Percentiles rank a stretch among this genome's conserved stretches.
Evolutionary conservation across 2,888 invertebrate genomes (phyloP).

Genomic region (Arrhopalites spinosus): DNA sequence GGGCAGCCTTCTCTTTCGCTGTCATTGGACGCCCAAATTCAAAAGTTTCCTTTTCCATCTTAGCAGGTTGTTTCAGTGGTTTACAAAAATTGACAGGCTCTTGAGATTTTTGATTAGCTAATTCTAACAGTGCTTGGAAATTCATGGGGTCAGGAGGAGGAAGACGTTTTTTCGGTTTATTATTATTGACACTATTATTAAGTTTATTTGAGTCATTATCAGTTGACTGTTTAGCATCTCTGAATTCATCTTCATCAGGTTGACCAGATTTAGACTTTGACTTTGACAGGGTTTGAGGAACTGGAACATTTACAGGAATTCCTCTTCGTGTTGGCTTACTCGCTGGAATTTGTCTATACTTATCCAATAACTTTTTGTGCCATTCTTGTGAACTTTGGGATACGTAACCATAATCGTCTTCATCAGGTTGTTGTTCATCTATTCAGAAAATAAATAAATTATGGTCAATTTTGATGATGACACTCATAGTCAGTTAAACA

Average conservation of each 20-base stretch:
- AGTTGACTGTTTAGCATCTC: background rate
- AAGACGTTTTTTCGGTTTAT: slow-evolving; percentile 56
- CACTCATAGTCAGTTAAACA: background rate
- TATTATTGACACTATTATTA: slow-evolving; percentile 19
- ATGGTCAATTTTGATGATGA: background rate
- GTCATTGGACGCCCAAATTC: slow-evolving; percentile 75
- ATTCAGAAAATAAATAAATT: slow-evolving; percentile 3
- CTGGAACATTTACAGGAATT: slow-evolving; percentile 42
- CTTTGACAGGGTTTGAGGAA: slow-evolving; percentile 26
- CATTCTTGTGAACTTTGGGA: slow-evolving; percentile 80
- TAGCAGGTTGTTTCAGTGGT: slow-evolving; percentile 1
- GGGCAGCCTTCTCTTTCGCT: slow-evolving; percentile 76
- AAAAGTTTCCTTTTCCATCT: slow-evolving; percentile 49
- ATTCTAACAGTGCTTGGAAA: slow-evolving; percentile 75
- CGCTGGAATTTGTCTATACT: slow-evolving; percentile 72
- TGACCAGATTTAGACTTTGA: slow-evolving; percentile 1
- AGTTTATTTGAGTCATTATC: slow-evolving; percentile 24
- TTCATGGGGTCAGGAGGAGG: slow-evolving; percentile 75
- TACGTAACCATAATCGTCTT: slow-evolving; percentile 89
- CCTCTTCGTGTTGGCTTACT: slow-evolving; percentile 58
- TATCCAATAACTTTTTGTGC: slow-evolving; percentile 83
- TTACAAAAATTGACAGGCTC: slow-evolving; percentile 43
- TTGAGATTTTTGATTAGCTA: slow-evolving; percentile 56
- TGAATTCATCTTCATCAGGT: slow-evolving; percentile 60
- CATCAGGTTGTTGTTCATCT: slow-evolving; percentile 79